Evolutionary conservation across 1,140 invertebrate species (phyloP), one percentile per base, ranked within the genome.

Genomic region (Delia radicum): DNA sequence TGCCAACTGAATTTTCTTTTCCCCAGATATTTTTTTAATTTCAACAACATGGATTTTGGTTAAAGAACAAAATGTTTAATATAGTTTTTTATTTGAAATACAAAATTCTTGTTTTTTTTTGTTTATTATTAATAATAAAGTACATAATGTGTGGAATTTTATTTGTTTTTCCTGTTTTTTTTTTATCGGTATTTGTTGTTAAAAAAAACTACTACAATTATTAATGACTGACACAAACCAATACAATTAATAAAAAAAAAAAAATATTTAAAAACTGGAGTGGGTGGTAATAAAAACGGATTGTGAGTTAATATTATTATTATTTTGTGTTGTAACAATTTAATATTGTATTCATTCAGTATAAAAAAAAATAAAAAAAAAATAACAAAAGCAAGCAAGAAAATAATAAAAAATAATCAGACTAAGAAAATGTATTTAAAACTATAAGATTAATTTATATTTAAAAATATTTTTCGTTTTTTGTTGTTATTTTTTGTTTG

Each of bases 21-120:
- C n/a, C n/a, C n/a, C n/a, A n/a, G n/a, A n/a, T n/a, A n/a, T n/a
- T n/a, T n/a, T n/a, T n/a, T n/a, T n/a, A n/a, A n/a, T n/a, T n/a
- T n/a, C n/a, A n/a, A n/a, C n/a, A n/a, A n/a, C n/a, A n/a, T n/a
- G n/a, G n/a, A n/a, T n/a, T 42, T 42, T 6, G 21, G 48, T 55
- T 55, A 55, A 21, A 55, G 48, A 55, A 55, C 21, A 55, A 55
- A 55, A 55, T 21, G n/a, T 69, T 69, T 69, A 37, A 37, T 37
- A 69, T 31, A 10, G 7, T 15, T 18, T 69, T 69, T 69, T 69
- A 69, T 37, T 69, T 69, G 29, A 69, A 69, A 69, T 69, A 69
- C 65, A 69, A 69, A 69, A 69, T 24, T 33, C 27, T 69, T 69
- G 33, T 33, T 31, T 21, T 69, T n/a, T n/a, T n/a, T n/a, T n/a